phyloP scores from a whole-genome alignment of 2,888 invertebrate genomes.

The Drosophila helvetica region DNA sequence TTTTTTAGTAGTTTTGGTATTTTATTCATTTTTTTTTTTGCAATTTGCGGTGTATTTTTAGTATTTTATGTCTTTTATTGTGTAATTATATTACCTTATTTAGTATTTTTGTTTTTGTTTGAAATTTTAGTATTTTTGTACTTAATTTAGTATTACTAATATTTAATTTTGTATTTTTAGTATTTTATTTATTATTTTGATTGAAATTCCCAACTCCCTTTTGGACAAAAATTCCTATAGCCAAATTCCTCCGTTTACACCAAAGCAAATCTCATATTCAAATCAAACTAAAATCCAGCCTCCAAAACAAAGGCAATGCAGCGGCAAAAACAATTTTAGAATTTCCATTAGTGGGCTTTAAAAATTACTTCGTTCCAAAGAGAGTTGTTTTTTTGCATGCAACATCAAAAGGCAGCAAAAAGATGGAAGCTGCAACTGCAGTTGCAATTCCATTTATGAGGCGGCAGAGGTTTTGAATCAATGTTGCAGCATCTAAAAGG shows the following conservation, averaged over 20 bases:
- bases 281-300: neutral
- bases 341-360: neutral
- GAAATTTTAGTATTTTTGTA: too few relatives aligned
- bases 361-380: neutral
- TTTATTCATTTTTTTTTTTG: too few relatives aligned
- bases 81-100: too few relatives aligned
- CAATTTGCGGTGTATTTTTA: too few relatives aligned
- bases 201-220: too few relatives aligned
- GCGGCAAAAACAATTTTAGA: neutral
- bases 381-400: slow-evolving; percentile 7
- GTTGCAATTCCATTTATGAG: slow-evolving; percentile 47
- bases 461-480: slow-evolving; percentile 56
- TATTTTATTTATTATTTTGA: too few relatives aligned
- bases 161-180: too few relatives aligned
- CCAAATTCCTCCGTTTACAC: neutral
- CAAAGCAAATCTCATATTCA: neutral
- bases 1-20: too few relatives aligned
- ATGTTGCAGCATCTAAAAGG: slow-evolving; percentile 51
- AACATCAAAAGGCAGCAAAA: slow-evolving; percentile 34
- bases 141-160: too few relatives aligned
- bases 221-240: too few relatives aligned
- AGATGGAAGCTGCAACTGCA: neutral
- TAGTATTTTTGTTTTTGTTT: too few relatives aligned
- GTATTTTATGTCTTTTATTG: too few relatives aligned
- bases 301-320: neutral